Base-by-base conservation (phyloP, 2,113 vertebrate genomes). In the Anoura caudifer region DNA sequence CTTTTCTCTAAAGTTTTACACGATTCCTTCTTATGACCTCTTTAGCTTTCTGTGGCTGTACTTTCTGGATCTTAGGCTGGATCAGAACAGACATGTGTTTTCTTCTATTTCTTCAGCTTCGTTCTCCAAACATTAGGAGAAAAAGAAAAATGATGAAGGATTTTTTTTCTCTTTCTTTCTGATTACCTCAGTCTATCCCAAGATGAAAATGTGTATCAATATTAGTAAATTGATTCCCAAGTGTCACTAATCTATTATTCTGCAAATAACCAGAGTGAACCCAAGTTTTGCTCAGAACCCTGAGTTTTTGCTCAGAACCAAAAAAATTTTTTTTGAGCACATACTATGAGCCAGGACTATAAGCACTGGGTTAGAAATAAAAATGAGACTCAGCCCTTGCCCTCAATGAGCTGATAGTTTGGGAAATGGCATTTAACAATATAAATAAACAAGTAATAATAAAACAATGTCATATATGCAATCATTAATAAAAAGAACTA, bases 281-380 rank as follows among this genome's bases (percentile, higher is more conserved):
- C 28, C n/a, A 33, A n/a, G n/a, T 56, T 87, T 86, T 93, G n/a
- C 10, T 94, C 7, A 87, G 70, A 95, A 95, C 4, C 69, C n/a
- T n/a, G n/a, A n/a, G n/a, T n/a, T n/a, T n/a, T n/a, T n/a, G n/a
- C n/a, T n/a, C n/a, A n/a, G n/a, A n/a, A 83, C n/a, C 75, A 85
- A 61, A 79, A 79, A n/a, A 38, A 73, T 69, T 28, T 61, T 54
- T 54, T 61, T 15, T 43, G 36, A 89, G n/a, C 41, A 73, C 1
- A 36, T 50, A 41, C 10, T 38, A 33, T 63, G 63, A 81, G 1
- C 33, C 11, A 72, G 38, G 45, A 7, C n/a, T 82, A 8, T 45
- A 75, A 87, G 17, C 36, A 20, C 6, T 80, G 12, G 8, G 8
- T 83, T 47, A 67, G 56, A 93, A 93, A 82, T 26, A 7, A 82